Percentiles rank a stretch among this genome's conserved stretches.
These are phyloP conservation scores for Dastarcus helophoroides DNA, from an alignment of 2,888 invertebrate genomes.

Conservation along the genomic window DNA sequence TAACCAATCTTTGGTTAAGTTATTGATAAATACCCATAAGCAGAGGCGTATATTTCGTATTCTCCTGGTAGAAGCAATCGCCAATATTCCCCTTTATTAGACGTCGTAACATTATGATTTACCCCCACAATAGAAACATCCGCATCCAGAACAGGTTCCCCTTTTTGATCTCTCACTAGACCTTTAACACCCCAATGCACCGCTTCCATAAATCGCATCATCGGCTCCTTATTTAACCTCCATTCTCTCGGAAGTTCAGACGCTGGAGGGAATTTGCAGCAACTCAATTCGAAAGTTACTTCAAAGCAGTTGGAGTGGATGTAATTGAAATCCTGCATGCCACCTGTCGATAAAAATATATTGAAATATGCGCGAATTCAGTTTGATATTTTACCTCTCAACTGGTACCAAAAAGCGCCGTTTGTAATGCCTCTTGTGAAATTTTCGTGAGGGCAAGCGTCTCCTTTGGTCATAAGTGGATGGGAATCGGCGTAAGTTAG, in stretches of 20 bases:
- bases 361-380: constrained; percentile 2
- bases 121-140: constrained; percentile 65
- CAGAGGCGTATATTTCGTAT: constrained; percentile 63
- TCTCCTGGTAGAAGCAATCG: constrained; percentile 78
- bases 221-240: constrained; percentile 73
- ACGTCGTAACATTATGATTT: constrained; percentile 67
- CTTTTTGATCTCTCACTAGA: constrained; percentile 49
- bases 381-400: constrained; percentile 49
- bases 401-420: constrained; percentile 86
- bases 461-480: constrained; percentile 61
- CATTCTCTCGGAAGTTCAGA: constrained; percentile 64
- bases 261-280: constrained; percentile 83
- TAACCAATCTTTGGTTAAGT: too few species aligned
- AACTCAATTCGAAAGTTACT: constrained; percentile 91
- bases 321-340: constrained; percentile 99
- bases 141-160: constrained; percentile 59
- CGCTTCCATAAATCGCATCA: constrained; percentile 77
- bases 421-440: constrained; percentile 79
- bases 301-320: constrained; percentile 91
- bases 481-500: constrained; percentile 63
- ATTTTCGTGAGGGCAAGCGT: constrained; percentile 58
- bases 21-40: constrained; percentile 68
- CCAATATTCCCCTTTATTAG: constrained; percentile 86
- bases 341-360: constrained; percentile 45
- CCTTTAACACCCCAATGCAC: constrained; percentile 60